phyloP scores from a whole-genome alignment of 2,113 vertebrate species.

The Lophura nycthemera region DNA sequence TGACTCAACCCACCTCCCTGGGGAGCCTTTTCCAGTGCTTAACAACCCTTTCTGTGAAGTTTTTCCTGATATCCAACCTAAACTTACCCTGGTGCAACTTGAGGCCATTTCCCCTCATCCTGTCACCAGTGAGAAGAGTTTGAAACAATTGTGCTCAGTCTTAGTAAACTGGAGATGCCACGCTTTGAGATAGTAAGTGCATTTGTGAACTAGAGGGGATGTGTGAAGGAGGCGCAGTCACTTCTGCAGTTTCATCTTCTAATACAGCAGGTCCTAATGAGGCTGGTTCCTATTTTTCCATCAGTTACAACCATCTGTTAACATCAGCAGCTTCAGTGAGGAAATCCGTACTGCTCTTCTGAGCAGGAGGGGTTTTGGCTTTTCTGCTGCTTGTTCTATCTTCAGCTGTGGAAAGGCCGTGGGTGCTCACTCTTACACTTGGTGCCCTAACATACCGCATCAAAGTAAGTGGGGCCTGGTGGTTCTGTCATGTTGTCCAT shows the following conservation, averaged over 20 bases:
- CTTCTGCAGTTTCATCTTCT: not conserved
- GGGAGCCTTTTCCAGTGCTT: too few relatives aligned
- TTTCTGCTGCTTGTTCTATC: not conserved
- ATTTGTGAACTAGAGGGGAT: not conserved
- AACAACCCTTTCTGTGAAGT: too few relatives aligned
- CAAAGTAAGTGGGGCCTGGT: not conserved
- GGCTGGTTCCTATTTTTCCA: not conserved
- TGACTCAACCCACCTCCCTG: too few relatives aligned
- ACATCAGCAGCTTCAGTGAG: not conserved
- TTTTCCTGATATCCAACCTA: too few relatives aligned
- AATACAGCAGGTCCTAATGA: not conserved
- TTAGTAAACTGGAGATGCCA: slow-evolving; percentile 25
- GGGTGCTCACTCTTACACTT: fast-evolving
- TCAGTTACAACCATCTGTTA: not conserved
- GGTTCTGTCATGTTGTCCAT: not conserved
- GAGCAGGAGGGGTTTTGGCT: fast-evolving
- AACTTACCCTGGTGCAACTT: too few relatives aligned
- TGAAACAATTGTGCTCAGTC: not conserved
- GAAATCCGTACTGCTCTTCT: not conserved
- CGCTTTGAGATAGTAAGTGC: slow-evolving; percentile 27
- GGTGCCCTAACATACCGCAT: fast-evolving
- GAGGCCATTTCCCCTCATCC: too few relatives aligned
- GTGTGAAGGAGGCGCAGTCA: slow-evolving; percentile 33
- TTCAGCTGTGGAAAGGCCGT: fast-evolving
- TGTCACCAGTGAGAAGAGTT: too few relatives aligned